Base-by-base conservation (phyloP, 2,797 vertebrate species). In the Sternotherus odoratus region DNA sequence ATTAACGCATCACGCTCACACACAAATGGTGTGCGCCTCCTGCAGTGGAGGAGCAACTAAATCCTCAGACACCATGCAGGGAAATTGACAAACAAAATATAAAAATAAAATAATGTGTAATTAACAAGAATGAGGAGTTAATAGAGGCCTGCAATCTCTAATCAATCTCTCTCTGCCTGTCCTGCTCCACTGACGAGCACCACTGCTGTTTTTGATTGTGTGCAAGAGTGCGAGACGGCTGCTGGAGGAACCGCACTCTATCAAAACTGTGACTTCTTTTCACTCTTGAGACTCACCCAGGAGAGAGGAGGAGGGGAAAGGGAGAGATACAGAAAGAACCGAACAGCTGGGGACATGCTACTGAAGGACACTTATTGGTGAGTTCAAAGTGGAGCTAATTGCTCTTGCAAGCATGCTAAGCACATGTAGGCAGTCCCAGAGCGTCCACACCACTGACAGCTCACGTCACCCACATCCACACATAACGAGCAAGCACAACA, bases 121-220 rank as follows among this genome's bases (percentile, higher is more conserved):
- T 97, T 97, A 97, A 89, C 81, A 50, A 94, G 77, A 97, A 95
- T 16, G 89, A 97, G 88, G 88, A 94, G 88, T 82, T 94, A 94
- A 91, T 60, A 66, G 93, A 93, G 88, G 91, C 85, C 94, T 54
- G 21, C 79, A 77, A 43, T 95, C 91, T 86, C 95, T 91, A 94
- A 96, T 97, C 95, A 95, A 81, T 94, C 91, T 93, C 94, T 91
- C 16, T 43, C 91, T 88, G 97, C 95, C 90, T 79, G 82, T 93
- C 77, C 83, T 54, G 86, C 56, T 96, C 91, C 87, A 79, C 50
- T 90, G 0, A 95, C 81, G 94, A 97, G 95, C 36, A 77, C 88
- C 83, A 94, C 89, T 96, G 97, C 96, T 89, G 81, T 77, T 92
- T 96, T 10, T 97, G 96, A 97, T 96, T 96, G 88, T 82, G 97